Evolutionary conservation across 1,140 invertebrate genomes (phyloP).

Genomic region (Metopolophium dirhodum): DNA sequence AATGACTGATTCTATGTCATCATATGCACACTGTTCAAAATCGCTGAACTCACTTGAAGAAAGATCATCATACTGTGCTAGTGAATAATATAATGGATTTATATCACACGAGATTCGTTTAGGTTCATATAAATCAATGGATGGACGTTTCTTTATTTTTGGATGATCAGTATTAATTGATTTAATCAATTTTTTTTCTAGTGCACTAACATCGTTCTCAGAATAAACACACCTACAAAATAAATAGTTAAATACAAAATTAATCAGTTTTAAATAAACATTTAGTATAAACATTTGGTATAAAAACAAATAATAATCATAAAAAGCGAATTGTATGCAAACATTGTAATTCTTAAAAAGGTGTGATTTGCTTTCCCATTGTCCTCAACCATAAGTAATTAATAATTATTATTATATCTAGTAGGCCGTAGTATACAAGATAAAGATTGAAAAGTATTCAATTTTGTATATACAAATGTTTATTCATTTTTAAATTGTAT

Average conservation of each 20-base stretch:
- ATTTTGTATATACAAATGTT: not conserved
- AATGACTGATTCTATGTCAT: constrained; percentile 38
- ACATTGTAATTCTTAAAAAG: not conserved
- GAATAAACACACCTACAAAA: constrained; percentile 46
- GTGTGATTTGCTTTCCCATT: not conserved
- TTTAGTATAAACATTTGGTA: not conserved
- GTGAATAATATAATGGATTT: constrained; percentile 53
- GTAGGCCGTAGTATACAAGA: not conserved
- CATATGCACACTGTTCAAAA: constrained; percentile 32
- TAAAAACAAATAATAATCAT: not conserved
- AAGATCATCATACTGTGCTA: constrained; percentile 47
- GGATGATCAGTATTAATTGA: constrained; percentile 11
- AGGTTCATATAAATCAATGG: constrained; percentile 34
- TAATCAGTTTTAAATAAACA: not conserved
- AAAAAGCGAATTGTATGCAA: not conserved
- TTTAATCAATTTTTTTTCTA: constrained; percentile 42
- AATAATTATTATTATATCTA: not conserved
- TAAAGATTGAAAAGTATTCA: not conserved
- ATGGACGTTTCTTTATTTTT: not conserved
- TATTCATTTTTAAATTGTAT: not conserved
- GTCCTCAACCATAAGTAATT: constrained; percentile 35
- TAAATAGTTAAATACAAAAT: not conserved
- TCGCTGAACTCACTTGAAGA: constrained; percentile 50
- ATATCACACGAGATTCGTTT: constrained; percentile 50
- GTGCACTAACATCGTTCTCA: constrained; percentile 16